phyloP scores from a whole-genome alignment of 2,888 invertebrate genomes.

The Rhagonycha lutea region DNA sequence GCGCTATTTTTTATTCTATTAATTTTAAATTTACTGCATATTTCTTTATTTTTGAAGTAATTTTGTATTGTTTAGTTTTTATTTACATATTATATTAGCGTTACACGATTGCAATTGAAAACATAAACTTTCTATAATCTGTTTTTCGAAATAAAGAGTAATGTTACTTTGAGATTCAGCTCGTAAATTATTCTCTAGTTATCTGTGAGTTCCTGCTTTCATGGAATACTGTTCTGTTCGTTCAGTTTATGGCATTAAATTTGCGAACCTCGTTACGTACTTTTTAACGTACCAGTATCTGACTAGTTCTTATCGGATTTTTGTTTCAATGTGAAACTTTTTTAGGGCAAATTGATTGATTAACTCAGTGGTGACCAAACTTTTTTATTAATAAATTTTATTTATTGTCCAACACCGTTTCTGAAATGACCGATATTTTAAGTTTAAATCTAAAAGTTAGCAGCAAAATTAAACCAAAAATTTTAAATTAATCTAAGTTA shows the following conservation, averaged over 20 bases:
- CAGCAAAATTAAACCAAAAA: background rate
- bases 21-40: background rate
- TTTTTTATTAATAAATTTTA: background rate
- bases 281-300: background rate
- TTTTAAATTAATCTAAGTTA: background rate
- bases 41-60: background rate
- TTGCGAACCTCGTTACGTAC: background rate
- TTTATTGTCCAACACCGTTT: background rate
- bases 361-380: background rate
- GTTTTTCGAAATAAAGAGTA: background rate
- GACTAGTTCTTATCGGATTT: background rate
- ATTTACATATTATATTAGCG: background rate
- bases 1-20: background rate
- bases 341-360: background rate
- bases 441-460: background rate
- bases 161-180: background rate
- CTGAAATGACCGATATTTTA: background rate
- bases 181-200: background rate
- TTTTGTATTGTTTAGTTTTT: background rate
- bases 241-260: background rate
- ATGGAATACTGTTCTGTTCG: background rate
- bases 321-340: background rate
- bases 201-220: background rate
- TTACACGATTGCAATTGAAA: background rate
- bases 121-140: background rate